A percentile compares a stretch with the other conserved stretches of the same genome.
Conservation (phyloP, 2,113 vertebrate genomes). For the Notiomystis cincta region DNA sequence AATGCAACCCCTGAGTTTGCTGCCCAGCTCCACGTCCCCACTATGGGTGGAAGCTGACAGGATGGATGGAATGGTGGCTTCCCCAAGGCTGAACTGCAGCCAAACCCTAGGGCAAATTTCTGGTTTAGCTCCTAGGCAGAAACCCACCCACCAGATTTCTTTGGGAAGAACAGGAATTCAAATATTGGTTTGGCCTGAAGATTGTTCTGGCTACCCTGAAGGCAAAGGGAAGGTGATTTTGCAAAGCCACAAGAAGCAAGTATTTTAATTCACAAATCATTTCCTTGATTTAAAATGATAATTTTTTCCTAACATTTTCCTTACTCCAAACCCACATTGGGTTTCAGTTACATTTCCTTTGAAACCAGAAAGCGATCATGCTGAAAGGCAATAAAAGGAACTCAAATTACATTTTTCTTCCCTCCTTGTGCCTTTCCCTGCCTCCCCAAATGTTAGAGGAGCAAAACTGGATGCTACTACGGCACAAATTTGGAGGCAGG, state of each 20-base stretch:
- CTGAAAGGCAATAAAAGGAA: slow-evolving; percentile 9
- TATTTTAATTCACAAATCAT: slow-evolving; percentile 1
- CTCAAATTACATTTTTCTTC: not conserved
- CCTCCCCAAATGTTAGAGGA: not conserved
- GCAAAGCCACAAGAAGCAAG: slow-evolving; percentile 26
- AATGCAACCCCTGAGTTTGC: not conserved
- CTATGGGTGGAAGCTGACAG: not conserved
- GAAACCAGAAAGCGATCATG: not conserved
- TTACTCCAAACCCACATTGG: not conserved
- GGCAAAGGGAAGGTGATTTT: slow-evolving; percentile 21
- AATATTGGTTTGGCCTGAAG: slow-evolving; percentile 15
- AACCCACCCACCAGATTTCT: slow-evolving; percentile 16
- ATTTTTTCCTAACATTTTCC: slow-evolving; percentile 30
- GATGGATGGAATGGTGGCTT: not conserved
- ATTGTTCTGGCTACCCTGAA: not conserved
- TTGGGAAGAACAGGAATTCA: slow-evolving; percentile 4
- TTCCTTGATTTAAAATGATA: slow-evolving; percentile 29
- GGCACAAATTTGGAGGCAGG: not conserved
- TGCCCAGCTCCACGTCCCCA: accelerated
- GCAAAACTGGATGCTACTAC: not conserved
- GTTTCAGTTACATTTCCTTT: slow-evolving; percentile 43
- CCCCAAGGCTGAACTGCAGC: not conserved
- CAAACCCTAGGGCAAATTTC: not conserved
- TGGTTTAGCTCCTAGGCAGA: not conserved
- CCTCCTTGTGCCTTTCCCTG: not conserved